Evolutionary conservation across 2,113 vertebrate species (phyloP), one percentile per base, ranked within the genome.

Genomic region (Zosterops japonicus): DNA sequence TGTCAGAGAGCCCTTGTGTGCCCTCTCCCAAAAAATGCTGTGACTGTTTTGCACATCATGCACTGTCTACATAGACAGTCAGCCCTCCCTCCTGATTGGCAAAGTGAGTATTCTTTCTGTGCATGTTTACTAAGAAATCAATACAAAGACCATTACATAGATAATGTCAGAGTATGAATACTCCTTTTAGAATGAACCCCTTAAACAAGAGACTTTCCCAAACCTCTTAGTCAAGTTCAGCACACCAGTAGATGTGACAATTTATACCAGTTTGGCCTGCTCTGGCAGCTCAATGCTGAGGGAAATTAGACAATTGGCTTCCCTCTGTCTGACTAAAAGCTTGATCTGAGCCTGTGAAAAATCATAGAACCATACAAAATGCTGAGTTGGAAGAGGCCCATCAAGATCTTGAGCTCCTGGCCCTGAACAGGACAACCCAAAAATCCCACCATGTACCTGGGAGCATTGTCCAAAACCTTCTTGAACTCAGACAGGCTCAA

Each of bases 321-420:
- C 21, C 12, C 14, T 35, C 7, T 27, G 11, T 27, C 61, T 60
- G 10, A 79, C 8, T 83, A 29, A 90, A 83, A 57, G 14, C 49
- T 68, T 90, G 35, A 35, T 53, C 33, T 35, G 36, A 83, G 6
- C 5, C 50, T 59, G 20, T 53, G 27, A 83, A 86, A 72, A 89
- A 65, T 61, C 9, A 20, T 6, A 36, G 52, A 29, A 33, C 36
- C 76, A 33, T 15, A 28, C 10, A 52, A 67, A 74, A 52, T 44
- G 8, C 23, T 28, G 59, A 42, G 8, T 24, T 59, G 27, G 33
- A 89, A 81, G 14, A 23, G 27, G 39, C 14, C 8, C 12, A 46
- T 9, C 19, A 44, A 36, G 22, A 29, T 47, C 41, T n/a, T 0
- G 0, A 39, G 1, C 17, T 46, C 14, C n/a, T 50, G 12, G 12